Base-by-base conservation (phyloP, 30 jellyfish, hydroid and myxozoan species). In the Pseudorhiza aurosa region DNA sequence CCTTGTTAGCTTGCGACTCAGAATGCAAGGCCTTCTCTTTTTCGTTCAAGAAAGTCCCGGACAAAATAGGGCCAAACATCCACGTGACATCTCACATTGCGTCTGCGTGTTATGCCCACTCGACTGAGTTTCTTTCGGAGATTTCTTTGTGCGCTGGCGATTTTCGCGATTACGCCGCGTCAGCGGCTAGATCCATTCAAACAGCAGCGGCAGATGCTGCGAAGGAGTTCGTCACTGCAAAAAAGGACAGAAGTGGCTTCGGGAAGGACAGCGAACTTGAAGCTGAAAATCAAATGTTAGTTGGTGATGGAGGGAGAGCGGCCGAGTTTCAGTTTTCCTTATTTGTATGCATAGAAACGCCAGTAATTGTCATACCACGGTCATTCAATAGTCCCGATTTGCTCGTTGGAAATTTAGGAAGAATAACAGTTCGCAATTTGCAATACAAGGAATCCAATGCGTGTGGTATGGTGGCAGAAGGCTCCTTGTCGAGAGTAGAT, bases 171-270 rank as follows among this genome's bases (percentile, higher is more conserved):
- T 94, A 94, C 72, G 97, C 97, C 11, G 74, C 87, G 0, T 57
- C 89, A 1, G 75, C 87, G 36, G 97, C 97, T 2, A 56, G 45
- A 51, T 94, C 99, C 11, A 58, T 94, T 11, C 97, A 94, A 50
- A 64, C 88, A 31, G 97, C 99, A 3, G 99, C 99, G 2, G 83
- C 97, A 2, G 99, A 94, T 63, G 94, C 81, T 77, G 99, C 99
- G 17, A 94, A 79, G 51, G 95, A 90, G 74, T 76, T 94, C 39
- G 97, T 94, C 19, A 35, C 74, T 36, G 87, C 84, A 21, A 71
- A 44, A 39, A 53, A 70, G 19, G 78, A 68, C 29, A 47, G 75
- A 7, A 45, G 28, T 0, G 75, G 59, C 49, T 14, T 27, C 4
- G 22, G 75, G 29, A 18, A 18, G 10, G 58, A 80, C 10, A 21